These are phyloP conservation scores for Coptotermes formosanus DNA, from an alignment of 1,140 invertebrate species.

Conservation along the genomic window DNA sequence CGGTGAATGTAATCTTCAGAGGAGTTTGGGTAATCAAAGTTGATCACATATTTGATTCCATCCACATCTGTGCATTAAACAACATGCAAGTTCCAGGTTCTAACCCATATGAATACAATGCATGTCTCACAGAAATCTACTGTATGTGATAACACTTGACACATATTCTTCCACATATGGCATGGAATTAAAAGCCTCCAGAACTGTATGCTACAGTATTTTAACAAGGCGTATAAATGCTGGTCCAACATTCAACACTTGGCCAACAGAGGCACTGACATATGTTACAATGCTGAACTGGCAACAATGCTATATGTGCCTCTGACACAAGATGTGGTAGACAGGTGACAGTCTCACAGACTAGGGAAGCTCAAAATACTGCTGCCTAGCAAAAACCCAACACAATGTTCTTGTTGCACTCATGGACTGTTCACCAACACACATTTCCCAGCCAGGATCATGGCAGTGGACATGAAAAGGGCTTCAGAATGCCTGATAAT, in stretches of 20 bases:
- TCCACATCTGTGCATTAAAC: conserved; percentile 80
- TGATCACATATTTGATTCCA: conserved; percentile 99
- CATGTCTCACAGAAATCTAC: background rate
- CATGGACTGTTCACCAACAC: too few relatives aligned
- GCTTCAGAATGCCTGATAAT: too few relatives aligned
- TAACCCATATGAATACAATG: background rate
- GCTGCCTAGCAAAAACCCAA: background rate
- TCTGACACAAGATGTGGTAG: conserved; percentile 68
- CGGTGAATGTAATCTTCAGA: conserved; percentile 99
- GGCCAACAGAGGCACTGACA: conserved; percentile 30
- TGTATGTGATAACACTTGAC: background rate
- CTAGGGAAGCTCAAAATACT: background rate
- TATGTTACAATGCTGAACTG: conserved; percentile 36
- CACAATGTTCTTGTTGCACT: too few relatives aligned
- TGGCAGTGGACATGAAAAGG: too few relatives aligned
- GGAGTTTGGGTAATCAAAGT: conserved; percentile 97
- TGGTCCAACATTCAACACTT: background rate
- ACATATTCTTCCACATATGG: background rate
- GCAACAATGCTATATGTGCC: conserved; percentile 69
- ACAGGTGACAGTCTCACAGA: conserved; percentile 53
- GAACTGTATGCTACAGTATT: background rate
- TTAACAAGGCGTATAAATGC: too few relatives aligned
- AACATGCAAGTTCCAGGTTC: background rate
- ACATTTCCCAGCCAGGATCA: too few relatives aligned
- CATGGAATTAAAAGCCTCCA: background rate